Evolutionary conservation across 1,140 invertebrate species (phyloP).

Genomic region (Drosophila tani): DNA sequence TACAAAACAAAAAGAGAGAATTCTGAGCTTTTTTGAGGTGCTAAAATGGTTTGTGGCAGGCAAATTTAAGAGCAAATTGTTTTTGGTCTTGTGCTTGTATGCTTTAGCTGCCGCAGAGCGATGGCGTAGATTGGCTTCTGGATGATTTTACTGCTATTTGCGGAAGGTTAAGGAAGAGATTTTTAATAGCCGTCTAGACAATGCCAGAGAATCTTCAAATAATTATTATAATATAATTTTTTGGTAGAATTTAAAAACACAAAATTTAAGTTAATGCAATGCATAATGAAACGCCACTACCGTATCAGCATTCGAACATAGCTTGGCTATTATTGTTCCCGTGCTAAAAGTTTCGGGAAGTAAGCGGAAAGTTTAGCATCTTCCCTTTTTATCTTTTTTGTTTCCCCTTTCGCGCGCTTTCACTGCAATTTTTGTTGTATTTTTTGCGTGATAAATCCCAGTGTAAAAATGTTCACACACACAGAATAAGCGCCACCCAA

Average conservation of each 20-base stretch:
- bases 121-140: constrained; percentile 49
- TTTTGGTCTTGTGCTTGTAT: constrained; percentile 41
- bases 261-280: background rate
- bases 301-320: background rate
- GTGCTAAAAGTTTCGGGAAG: background rate
- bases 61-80: constrained; percentile 78
- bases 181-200: constrained; percentile 59
- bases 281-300: constrained; percentile 4
- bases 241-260: background rate
- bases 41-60: constrained; percentile 45
- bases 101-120: constrained; percentile 19
- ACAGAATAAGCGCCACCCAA: constrained; percentile 34
- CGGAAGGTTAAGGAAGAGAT: constrained; percentile 15
- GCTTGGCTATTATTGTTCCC: constrained; percentile 18
- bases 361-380: constrained; percentile 10
- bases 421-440: constrained; percentile 13
- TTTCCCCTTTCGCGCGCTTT: constrained; percentile 3
- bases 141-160: constrained; percentile 68
- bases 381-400: constrained; percentile 12
- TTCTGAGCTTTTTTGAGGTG: constrained; percentile 35
- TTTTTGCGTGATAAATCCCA: constrained; percentile 79
- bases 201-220: constrained; percentile 15
- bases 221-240: background rate
- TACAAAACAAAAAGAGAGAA: constrained; percentile 3
- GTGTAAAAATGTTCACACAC: constrained; percentile 74